Conservation (phyloP, 2,888 invertebrate species). For the Rotaria socialis region DNA sequence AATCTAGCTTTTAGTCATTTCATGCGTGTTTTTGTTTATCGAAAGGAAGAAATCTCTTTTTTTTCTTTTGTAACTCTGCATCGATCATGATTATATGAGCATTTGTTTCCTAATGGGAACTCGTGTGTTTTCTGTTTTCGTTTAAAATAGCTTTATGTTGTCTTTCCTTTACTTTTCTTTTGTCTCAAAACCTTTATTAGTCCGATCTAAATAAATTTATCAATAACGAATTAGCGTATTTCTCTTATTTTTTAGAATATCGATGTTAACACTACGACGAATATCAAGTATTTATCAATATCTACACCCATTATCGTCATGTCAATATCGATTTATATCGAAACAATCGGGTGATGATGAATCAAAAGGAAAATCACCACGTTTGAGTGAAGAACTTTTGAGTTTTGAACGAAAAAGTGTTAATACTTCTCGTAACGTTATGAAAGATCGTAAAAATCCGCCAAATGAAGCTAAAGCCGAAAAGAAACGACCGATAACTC, state of each 20-base stretch:
- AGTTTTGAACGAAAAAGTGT: neutral
- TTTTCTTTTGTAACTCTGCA: neutral
- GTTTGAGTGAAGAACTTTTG: neutral
- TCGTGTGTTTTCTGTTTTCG: neutral
- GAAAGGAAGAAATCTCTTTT: neutral
- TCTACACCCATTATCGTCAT: neutral
- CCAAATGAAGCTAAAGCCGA: neutral
- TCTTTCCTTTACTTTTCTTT: neutral
- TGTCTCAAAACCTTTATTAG: neutral
- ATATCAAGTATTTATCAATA: neutral
- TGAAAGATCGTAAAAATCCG: neutral
- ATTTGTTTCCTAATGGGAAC: neutral
- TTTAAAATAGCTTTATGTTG: neutral
- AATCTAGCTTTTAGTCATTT: neutral
- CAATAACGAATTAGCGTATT: neutral
- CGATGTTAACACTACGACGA: neutral
- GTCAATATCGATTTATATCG: conserved; percentile 6
- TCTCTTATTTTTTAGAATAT: neutral
- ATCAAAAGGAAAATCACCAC: neutral
- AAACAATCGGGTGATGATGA: neutral
- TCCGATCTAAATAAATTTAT: neutral
- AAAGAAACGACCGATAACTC: neutral
- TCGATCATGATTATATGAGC: neutral
- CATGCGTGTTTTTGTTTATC: neutral
- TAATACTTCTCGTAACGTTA: neutral